Evolutionary conservation across 2,888 invertebrate genomes (phyloP), one percentile per base, ranked within the genome.

Genomic region (Urechis unicinctus): DNA sequence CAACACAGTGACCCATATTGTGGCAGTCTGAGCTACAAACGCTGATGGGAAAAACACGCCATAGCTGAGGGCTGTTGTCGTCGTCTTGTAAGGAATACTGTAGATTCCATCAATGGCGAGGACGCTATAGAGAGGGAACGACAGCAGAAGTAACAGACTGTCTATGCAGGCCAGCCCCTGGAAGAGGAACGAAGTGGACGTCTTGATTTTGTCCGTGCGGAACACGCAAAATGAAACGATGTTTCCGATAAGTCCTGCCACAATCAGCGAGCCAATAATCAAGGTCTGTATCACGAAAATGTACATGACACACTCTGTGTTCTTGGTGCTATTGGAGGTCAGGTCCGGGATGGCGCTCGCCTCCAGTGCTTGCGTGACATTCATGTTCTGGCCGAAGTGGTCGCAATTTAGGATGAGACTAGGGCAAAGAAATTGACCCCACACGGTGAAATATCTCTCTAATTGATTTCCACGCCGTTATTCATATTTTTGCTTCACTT

Each of bases 1-100:
- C n/a, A 63, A 52, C 1, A 63, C 63, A 21, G 60, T 60, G 42
- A 61, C 47, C 63, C 63, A 63, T 36, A 63, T 56, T 13, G 63
- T 59, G n/a, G 63, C 59, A 3, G 62, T 59, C 43, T 62, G 62
- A n/a, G 60, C 52, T 21, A 57, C 45, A 22, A 41, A 56, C 1
- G 59, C 57, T 9, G 53, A n/a, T 9, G 61, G 63, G 6, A 63
- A 36, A 13, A 50, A 36, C 28, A 57, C 30, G n/a, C n/a, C n/a
- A n/a, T n/a, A n/a, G 29, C 45, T 53, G 1, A 53, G 53, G 24
- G 17, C 2, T 48, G 29, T 48, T 9, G 17, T 36, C 9, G 36
- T 17, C 9, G 9, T 36, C 36, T 36, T 36, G 36, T 13, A 36
- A 17, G 36, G 9, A 17, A 13, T 36, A 9, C 9, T 9, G 48